Base-by-base conservation (phyloP, 2,888 invertebrate genomes). In the Entomobrya proxima region DNA sequence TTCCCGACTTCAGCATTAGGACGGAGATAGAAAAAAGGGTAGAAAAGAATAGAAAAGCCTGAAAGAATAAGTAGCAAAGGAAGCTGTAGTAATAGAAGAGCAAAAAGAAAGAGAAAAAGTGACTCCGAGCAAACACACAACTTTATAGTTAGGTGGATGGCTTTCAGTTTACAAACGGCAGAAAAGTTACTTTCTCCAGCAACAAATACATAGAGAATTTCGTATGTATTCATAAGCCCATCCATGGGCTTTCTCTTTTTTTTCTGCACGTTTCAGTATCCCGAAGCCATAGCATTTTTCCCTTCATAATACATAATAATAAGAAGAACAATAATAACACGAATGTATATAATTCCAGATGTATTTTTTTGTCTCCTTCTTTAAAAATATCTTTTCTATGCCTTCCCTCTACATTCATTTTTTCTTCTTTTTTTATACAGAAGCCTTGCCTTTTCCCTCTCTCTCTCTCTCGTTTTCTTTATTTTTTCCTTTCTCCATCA, bases 141-240 rank as follows among this genome's bases (percentile, higher is more conserved):
- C 30, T 32, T 58, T 58, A 15, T 64, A 35, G 58, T 58, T 64
- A 64, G 64, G 64, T 64, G 44, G 15, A 69, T 69, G 44, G 44
- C 44, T 69, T 69, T 69, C 69, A 44, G 15, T 67, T 69, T 69
- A 27, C 69, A 69, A 40, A 69, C 69, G 44, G 24, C 27, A 40
- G 18, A 40, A 67, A 67, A 67, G 37, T 67, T 27, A 64, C 35
- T 40, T 47, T 5, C 13, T 47, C 15, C 3, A 15, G 13, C 15
- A 15, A 3, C 5, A 15, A 3, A 15, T 47, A 47, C 7, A n/a
- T 47, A 47, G 13, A 24, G 4, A 55, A 50, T 2, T 18, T 50
- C n/a, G 5, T 50, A 4, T 13, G 15, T 50, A 50, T 50, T 50
- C 50, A 50, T 50, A 50, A 5, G 50, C 4, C 7, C 52, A 52